Base-by-base conservation (phyloP, 2,113 vertebrate species). In the Silurus meridionalis region DNA sequence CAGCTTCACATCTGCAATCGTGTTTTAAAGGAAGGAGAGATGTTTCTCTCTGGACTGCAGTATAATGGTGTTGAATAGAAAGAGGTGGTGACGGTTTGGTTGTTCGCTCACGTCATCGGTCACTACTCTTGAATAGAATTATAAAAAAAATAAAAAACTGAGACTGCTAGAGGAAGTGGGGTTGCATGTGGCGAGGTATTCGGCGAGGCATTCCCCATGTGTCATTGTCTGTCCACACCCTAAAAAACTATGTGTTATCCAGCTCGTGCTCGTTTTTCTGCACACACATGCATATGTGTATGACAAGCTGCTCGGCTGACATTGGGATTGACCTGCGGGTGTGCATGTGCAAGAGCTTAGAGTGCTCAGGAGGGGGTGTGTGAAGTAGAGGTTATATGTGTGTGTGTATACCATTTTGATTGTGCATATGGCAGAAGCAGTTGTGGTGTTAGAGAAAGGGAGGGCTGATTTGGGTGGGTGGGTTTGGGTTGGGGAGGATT, bases 1-100 rank as follows among this genome's bases (percentile, higher is more conserved):
- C 93, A 92, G 88, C 90, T 86, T 90, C 93, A 94, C 91, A 88
- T 92, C 89, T 90, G 92, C 92, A 93, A 92, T 92, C 91, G 91
- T 89, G 94, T 93, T 93, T 94, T 94, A 95, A 95, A 95, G 93
- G 92, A 92, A 92, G 92, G 91, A 93, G 94, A 92, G 93, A 95
- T 93, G 94, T 93, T 93, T 93, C 92, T 25, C 48, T 25, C 21
- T 67, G 61, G 80, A 67, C 80, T 82, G 61, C 57, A 53, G 37
- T 60, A 82, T 53, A 52, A 82, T 46, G 11, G 23, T 67, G 46
- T 82, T 28, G 46, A 57, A 23, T 48, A 83, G 21, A 55, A 37
- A 71, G 66, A 14, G 21, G 23, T 50, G 60, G 37, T 52, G 37
- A 46, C 75, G 57, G n/a, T 52, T 64, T 11, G 17, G 55, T 11